Evolutionary conservation across 2,113 vertebrate species (phyloP).

Genomic region (Cranoglanis bouderius): DNA sequence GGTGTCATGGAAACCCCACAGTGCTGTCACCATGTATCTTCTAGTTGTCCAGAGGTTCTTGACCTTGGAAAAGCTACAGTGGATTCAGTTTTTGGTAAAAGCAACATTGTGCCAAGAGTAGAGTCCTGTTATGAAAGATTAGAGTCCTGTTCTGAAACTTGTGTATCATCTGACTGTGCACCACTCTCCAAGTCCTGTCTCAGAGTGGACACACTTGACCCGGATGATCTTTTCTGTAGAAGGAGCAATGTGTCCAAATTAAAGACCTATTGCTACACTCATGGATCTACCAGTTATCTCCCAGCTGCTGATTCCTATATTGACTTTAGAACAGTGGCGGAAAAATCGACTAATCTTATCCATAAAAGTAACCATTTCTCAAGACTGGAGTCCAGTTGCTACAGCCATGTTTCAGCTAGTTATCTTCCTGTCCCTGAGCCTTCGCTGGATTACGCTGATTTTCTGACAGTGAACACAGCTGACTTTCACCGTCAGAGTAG

Average conservation of each 20-base stretch:
- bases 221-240: not conserved
- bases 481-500: not conserved
- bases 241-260: not conserved
- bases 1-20: not conserved
- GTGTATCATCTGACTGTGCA: not conserved
- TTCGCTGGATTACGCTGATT: not conserved
- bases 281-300: slow-evolving; percentile 3
- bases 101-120: not conserved
- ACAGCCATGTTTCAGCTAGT: not conserved
- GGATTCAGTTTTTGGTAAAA: not conserved
- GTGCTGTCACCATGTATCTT: not conserved
- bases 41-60: not conserved
- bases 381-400: slow-evolving; percentile 2
- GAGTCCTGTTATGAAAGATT: not conserved
- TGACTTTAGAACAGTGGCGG: not conserved
- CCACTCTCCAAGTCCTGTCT: not conserved
- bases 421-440: not conserved
- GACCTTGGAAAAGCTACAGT: not conserved
- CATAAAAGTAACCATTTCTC: not conserved
- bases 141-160: not conserved
- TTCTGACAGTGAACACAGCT: not conserved
- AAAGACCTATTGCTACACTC: not conserved
- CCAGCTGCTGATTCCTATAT: not conserved
- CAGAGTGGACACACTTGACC: not conserved
- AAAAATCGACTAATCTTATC: not conserved